A percentile compares a stretch with the other conserved stretches of the same genome.
phyloP scores from a whole-genome alignment of 2,113 vertebrate genomes.

The Chamaetylas fuelleborni region DNA sequence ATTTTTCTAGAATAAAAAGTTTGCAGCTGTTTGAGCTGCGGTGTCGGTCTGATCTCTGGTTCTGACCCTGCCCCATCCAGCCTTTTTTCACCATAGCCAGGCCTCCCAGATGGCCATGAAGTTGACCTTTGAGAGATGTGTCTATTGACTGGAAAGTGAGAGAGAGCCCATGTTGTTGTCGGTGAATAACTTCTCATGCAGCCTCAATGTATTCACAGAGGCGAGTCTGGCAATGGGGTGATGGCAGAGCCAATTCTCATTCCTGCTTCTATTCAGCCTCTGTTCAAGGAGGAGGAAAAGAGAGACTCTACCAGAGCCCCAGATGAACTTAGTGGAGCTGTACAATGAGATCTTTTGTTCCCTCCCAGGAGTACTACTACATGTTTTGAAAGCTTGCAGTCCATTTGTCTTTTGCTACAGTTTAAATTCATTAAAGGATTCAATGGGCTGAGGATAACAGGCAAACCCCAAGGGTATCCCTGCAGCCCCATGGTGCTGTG shows the following conservation, averaged over 20 bases:
- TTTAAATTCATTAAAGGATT: constrained; percentile 67
- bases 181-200: constrained; percentile 32
- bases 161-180: constrained; percentile 19
- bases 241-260: constrained; percentile 64
- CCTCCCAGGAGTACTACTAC: constrained; percentile 32
- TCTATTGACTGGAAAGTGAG: constrained; percentile 6
- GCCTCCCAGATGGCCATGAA: constrained; percentile 20
- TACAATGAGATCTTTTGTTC: constrained; percentile 75
- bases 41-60: neutral
- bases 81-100: neutral
- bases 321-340: constrained; percentile 49
- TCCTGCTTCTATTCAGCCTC: constrained; percentile 71
- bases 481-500: neutral
- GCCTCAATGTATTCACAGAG: constrained; percentile 62
- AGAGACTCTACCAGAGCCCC: constrained; percentile 60
- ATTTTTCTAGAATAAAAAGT: neutral
- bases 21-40: neutral
- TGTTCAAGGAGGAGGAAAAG: constrained; percentile 65
- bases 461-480: constrained; percentile 3
- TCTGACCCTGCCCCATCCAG: neutral
- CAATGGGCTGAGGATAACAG: constrained; percentile 53
- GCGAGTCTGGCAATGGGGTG: constrained; percentile 33
- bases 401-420: constrained; percentile 69
- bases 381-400: neutral
- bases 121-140: neutral